A percentile compares a stretch with the other conserved stretches of the same genome.
These are phyloP conservation scores for Ciona savignyi DNA, from an alignment of 23 tunicate genomes.

Conservation along the genomic window DNA sequence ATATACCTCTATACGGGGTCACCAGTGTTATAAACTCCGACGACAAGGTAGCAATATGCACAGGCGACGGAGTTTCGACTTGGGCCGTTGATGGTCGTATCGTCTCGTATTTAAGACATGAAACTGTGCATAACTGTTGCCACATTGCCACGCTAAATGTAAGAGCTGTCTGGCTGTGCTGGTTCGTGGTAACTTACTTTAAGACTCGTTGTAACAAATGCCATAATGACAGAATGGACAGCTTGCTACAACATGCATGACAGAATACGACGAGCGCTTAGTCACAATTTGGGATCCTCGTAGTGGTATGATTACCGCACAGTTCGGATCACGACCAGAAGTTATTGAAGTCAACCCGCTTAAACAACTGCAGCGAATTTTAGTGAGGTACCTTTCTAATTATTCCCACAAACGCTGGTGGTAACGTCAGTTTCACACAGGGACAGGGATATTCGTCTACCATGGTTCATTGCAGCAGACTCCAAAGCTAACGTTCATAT, in stretches of 20 bases:
- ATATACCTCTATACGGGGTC: constrained; percentile 24
- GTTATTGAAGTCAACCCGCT: constrained; percentile 66
- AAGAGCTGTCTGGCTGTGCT: too few species aligned
- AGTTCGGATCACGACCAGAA: constrained; percentile 79
- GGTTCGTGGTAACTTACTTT: too few species aligned
- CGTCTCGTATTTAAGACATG: constrained; percentile 28
- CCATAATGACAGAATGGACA: constrained; percentile 57
- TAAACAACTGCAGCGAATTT: constrained; percentile 50
- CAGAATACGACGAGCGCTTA: constrained; percentile 43
- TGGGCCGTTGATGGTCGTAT: constrained; percentile 64
- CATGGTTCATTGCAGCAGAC: constrained; percentile 79
- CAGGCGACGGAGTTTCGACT: constrained; percentile 60
- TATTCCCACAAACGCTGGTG: background rate
- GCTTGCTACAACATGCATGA: constrained; percentile 74
- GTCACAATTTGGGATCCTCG: constrained; percentile 82
- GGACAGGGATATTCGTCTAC: constrained; percentile 54
- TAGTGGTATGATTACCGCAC: constrained; percentile 52
- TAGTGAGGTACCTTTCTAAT: constrained; percentile 40
- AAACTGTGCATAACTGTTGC: constrained; percentile 60
- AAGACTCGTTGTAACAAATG: too few species aligned
- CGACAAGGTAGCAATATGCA: constrained; percentile 53
- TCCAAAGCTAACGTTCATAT: constrained; percentile 43
- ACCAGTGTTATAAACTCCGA: constrained; percentile 30
- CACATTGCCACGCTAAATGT: constrained; percentile 54
- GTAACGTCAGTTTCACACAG: constrained; percentile 17